These are phyloP conservation scores for Zaprionus tsacasi DNA, from an alignment of 1,140 invertebrate genomes.

Conservation along the genomic window DNA sequence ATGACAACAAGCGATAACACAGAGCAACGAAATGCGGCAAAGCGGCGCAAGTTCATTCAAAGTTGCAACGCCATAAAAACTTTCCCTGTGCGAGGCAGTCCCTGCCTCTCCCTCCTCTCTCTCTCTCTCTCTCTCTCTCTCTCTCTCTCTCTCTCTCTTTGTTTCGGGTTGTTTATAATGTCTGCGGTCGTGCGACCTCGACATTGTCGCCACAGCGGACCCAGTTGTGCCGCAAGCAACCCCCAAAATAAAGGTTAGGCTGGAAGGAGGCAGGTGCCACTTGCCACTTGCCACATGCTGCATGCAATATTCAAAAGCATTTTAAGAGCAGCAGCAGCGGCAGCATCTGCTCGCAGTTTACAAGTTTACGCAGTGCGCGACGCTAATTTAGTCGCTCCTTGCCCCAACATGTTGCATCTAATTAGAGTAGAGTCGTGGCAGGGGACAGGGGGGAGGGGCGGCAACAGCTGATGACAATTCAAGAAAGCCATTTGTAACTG, in stretches of 20 bases:
- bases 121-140: no score
- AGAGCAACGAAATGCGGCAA: conserved; percentile 44
- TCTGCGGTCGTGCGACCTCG: conserved; percentile 78
- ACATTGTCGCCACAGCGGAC: conserved; percentile 42
- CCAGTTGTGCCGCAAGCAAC: conserved; percentile 36
- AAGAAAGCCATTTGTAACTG: conserved; percentile 66
- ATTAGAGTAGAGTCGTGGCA: conserved; percentile 44
- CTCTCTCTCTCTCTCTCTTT: neutral
- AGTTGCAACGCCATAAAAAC: conserved; percentile 66
- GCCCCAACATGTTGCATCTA: conserved; percentile 68
- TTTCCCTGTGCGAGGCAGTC: conserved; percentile 57
- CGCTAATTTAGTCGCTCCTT: conserved; percentile 31
- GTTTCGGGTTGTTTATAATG: conserved; percentile 72
- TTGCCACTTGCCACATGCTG: conserved; percentile 2
- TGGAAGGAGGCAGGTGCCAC: conserved; percentile 9
- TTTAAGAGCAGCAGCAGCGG: conserved; percentile 40
- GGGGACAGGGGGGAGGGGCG: neutral
- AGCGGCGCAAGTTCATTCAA: conserved; percentile 65
- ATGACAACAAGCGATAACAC: conserved; percentile 7
- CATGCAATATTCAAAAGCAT: conserved; percentile 73
- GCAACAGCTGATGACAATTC: conserved; percentile 70
- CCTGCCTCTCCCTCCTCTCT: neutral
- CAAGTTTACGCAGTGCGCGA: conserved; percentile 47
- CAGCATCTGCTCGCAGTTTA: conserved; percentile 66
- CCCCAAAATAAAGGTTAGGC: conserved; percentile 18